phyloP scores from a whole-genome alignment of 1,140 invertebrate genomes.

The Bombus terrestris region DNA sequence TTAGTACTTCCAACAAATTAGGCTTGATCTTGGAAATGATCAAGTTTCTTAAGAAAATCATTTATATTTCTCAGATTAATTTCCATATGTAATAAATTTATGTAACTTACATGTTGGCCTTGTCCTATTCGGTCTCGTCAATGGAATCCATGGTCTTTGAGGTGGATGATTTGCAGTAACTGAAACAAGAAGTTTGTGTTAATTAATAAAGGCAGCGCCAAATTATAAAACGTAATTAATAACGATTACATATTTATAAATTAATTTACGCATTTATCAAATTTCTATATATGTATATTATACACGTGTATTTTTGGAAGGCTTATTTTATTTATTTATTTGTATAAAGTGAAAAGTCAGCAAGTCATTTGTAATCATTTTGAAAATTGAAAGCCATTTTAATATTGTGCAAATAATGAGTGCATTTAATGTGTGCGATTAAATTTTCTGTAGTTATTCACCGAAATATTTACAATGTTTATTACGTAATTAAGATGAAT shows the following conservation, averaged over 20 bases:
- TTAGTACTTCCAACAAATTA: background rate
- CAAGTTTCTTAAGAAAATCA: background rate
- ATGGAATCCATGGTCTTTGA: slow-evolving; percentile 95
- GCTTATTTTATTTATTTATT: too few relatives aligned
- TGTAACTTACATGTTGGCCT: slow-evolving; percentile 92
- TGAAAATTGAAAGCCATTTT: too few relatives aligned
- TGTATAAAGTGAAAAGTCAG: too few relatives aligned
- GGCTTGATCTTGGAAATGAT: background rate
- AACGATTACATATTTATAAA: background rate
- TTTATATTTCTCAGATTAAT: background rate
- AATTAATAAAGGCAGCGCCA: background rate
- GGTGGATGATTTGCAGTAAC: slow-evolving; percentile 94
- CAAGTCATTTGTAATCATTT: too few relatives aligned
- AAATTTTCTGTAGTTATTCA: too few relatives aligned
- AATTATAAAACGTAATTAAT: background rate
- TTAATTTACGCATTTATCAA: too few relatives aligned
- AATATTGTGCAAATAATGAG: too few relatives aligned
- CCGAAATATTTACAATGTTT: too few relatives aligned
- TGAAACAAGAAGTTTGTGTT: slow-evolving; percentile 84
- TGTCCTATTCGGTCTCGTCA: slow-evolving; percentile 92
- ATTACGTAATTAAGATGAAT: too few relatives aligned
- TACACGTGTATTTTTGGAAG: too few relatives aligned
- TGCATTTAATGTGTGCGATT: too few relatives aligned
- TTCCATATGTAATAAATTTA: background rate
- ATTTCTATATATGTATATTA: too few relatives aligned